Percentiles rank a stretch among this genome's conserved stretches.
Conservation (phyloP, 2,888 invertebrate species). For the Drosophila colorata region DNA sequence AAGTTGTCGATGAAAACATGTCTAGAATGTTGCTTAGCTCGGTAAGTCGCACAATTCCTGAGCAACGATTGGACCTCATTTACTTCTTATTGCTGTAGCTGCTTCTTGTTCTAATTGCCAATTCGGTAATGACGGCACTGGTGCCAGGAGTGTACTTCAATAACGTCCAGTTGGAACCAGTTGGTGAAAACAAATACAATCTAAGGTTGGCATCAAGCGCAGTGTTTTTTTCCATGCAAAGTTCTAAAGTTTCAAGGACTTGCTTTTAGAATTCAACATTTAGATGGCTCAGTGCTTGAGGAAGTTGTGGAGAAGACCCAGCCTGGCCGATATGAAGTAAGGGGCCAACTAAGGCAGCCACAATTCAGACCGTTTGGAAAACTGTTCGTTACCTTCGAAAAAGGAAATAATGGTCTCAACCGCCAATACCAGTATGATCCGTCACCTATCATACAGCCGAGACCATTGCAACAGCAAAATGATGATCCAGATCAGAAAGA, state of each 20-base stretch:
- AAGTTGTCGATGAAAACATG: conserved; percentile 7
- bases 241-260: not conserved
- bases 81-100: conserved; percentile 1
- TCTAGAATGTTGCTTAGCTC: not conserved
- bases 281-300: conserved; percentile 15
- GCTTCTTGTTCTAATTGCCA: conserved; percentile 1
- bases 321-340: not conserved
- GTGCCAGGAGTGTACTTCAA: not conserved
- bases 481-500: no score
- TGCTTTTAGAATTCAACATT: conserved; percentile 5
- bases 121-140: conserved; percentile 2
- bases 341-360: conserved; percentile 1
- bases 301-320: conserved; percentile 5
- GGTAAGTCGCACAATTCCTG: conserved; percentile 7
- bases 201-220: conserved; percentile 2
- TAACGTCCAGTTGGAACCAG: not conserved
- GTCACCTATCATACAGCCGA: not conserved
- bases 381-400: not conserved
- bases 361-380: not conserved
- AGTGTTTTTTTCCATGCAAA: not conserved
- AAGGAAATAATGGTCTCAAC: not conserved
- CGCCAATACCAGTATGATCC: not conserved
- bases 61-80: not conserved
- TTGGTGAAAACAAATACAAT: not conserved
- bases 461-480: no score